Base-by-base conservation (phyloP, 2,888 invertebrate genomes). In the Synanthedon formicaeformis region DNA sequence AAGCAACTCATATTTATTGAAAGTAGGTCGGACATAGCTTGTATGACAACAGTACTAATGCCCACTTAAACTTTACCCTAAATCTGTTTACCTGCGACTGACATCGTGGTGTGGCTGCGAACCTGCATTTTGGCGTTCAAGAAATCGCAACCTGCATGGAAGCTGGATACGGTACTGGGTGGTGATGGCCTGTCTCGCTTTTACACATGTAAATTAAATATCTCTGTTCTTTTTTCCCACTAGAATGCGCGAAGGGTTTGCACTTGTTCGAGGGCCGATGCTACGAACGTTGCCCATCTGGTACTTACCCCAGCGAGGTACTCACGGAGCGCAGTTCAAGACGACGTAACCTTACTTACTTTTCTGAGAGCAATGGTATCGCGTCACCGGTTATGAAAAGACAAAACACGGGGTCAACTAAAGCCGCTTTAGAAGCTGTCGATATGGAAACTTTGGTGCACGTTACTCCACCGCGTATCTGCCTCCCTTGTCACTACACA, bases 401-500 rank as follows among this genome's bases (percentile, higher is more conserved):
- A 54, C 78, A 81, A 57, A 71, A 73, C 23, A 56, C 55, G 48
- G 72, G 73, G 16, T 56, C 55, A 48, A 65, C 65, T 50, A 64
- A 65, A 14, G 64, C 65, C 3, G 73, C 81, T 34, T 59, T 65
- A 11, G 85, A 87, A 64, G 83, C 83, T 45, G 56, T 73, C 48
- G 86, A 85, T 59, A 77, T 87, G 76, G 78, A 78, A 60, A 61
- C 73, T 16, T 52, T 57, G n/a, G 62, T 58, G 51, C 69, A 72
- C 52, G 27, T 48, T 45, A 60, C 60, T 51, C 61, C 70, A 41
- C 84, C 82, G 6, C 73, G 75, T 40, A 78, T 85, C 52, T 94
- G 94, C 67, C 76, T 90, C 2, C 78, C 85, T 40, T 94, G 94
- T 70, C 94, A 94, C 78, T 94, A 94, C 72, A 89, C 91, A n/a